phyloP scores from a whole-genome alignment of 2,113 vertebrate species.

The Pao palembangensis region DNA sequence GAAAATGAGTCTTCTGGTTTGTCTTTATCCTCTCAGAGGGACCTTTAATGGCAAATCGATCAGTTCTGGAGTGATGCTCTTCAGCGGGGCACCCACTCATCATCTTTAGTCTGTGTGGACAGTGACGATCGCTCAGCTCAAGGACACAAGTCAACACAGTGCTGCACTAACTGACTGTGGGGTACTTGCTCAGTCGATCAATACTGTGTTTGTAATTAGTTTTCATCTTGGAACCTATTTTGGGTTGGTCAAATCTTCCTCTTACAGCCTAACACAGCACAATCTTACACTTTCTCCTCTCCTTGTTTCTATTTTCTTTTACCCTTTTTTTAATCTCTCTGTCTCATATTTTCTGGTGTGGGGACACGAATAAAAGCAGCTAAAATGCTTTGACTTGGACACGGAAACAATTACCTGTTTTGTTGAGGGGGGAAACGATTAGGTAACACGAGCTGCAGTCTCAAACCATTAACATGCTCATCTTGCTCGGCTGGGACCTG shows the following conservation, averaged over 20 bases:
- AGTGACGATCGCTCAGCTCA: background rate
- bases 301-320: too few relatives aligned
- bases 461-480: background rate
- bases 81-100: slow-evolving; percentile 6
- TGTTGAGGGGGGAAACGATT: too few relatives aligned
- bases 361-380: background rate
- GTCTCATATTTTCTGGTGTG: background rate
- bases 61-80: background rate
- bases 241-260: background rate
- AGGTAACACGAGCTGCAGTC: background rate
- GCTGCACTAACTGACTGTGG: background rate
- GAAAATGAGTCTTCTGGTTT: slow-evolving; percentile 18
- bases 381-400: too few relatives aligned
- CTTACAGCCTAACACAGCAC: background rate
- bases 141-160: slow-evolving; percentile 8
- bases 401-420: too few relatives aligned
- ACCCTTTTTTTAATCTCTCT: background rate
- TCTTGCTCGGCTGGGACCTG: background rate
- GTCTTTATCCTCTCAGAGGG: slow-evolving; percentile 3
- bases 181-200: slow-evolving; percentile 9
- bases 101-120: slow-evolving; percentile 15
- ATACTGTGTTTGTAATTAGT: background rate
- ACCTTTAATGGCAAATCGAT: slow-evolving; percentile 23
- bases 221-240: background rate
- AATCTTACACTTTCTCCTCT: too few relatives aligned